Conservation (phyloP, 2,113 vertebrate genomes). For the Arvicanthis niloticus region DNA sequence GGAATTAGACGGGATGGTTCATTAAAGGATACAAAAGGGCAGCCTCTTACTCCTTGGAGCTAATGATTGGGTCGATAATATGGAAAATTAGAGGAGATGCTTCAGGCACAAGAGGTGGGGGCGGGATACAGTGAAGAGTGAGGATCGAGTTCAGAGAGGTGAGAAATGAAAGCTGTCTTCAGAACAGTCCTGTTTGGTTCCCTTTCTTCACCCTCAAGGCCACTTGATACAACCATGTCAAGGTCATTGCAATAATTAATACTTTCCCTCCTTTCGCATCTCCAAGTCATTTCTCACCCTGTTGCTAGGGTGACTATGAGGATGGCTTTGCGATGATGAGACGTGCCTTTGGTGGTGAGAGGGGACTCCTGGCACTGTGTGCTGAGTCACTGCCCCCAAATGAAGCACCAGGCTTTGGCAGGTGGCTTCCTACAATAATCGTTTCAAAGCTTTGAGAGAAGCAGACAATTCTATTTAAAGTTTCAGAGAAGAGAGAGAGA, state of each 20-base stretch:
- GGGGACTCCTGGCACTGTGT: not conserved
- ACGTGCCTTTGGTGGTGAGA: not conserved
- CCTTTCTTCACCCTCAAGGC: not conserved
- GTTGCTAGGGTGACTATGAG: not conserved
- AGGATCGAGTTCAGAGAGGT: not conserved
- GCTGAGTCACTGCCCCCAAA: not conserved
- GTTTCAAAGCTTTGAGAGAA: conserved; percentile 26
- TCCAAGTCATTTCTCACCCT: not conserved
- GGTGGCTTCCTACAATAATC: not conserved
- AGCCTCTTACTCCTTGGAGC: not conserved
- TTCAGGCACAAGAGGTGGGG: not conserved
- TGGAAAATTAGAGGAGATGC: not conserved
- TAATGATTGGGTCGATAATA: not conserved
- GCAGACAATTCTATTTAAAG: not conserved
- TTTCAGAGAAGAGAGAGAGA: not conserved
- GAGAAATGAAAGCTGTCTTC: not conserved
- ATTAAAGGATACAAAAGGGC: not conserved
- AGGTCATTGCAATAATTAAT: not conserved
- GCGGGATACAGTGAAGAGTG: not conserved
- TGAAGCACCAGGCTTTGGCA: not conserved
- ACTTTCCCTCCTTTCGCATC: not conserved
- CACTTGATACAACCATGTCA: not conserved
- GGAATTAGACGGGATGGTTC: not conserved
- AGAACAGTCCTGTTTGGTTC: not conserved
- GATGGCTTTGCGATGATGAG: not conserved